Conservation (phyloP, 2,797 vertebrate species). For the Rhabdophis nuchalis region DNA sequence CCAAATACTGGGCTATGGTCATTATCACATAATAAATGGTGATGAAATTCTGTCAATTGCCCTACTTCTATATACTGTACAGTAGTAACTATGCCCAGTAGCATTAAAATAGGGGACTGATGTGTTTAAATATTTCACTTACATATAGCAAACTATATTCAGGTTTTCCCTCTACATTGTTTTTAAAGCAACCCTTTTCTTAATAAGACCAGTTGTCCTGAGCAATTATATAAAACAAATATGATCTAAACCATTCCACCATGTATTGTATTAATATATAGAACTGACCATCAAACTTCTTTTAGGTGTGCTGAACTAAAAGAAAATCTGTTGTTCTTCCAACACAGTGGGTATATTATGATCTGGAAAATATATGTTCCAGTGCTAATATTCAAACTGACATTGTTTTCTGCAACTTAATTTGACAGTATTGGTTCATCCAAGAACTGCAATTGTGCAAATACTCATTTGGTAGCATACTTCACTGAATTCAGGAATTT, state of each 20-base stretch:
- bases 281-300: conserved; percentile 62
- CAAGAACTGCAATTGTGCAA: neutral
- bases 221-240: conserved; percentile 38
- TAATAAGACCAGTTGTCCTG: conserved; percentile 41
- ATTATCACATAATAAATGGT: neutral
- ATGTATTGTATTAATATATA: conserved; percentile 41
- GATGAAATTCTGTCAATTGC: neutral
- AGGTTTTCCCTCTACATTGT: conserved; percentile 30
- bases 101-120: neutral
- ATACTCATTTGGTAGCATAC: neutral
- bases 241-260: conserved; percentile 37
- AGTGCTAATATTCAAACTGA: conserved; percentile 41
- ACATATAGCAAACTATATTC: conserved; percentile 41
- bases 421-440: neutral
- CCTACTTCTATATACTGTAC: neutral
- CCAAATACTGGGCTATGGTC: neutral
- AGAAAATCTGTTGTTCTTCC: conserved; percentile 57
- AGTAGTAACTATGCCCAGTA: neutral
- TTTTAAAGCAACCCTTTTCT: conserved; percentile 38
- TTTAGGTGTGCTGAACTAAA: conserved; percentile 40
- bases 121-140: neutral
- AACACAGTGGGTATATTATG: conserved; percentile 49
- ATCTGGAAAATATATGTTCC: conserved; percentile 51
- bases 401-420: conserved; percentile 45
- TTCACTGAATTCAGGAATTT: neutral